Percentiles rank a stretch among this genome's conserved stretches.
Evolutionary conservation across 2,113 vertebrate genomes (phyloP).

Genomic region (Calidris pugnax): DNA sequence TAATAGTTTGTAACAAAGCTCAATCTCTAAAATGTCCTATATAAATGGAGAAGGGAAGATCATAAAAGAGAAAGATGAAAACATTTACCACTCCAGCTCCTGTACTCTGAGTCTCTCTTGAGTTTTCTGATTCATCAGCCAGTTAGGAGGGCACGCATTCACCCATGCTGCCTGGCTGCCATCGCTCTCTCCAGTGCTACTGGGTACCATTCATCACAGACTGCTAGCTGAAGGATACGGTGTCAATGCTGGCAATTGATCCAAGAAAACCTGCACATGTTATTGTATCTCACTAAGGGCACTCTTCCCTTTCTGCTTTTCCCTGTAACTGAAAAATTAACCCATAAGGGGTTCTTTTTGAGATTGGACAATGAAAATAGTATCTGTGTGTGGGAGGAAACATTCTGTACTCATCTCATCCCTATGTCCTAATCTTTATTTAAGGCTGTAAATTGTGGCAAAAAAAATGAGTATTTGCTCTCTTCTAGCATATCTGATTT

Average conservation of each 20-base stretch:
- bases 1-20: conserved; percentile 77
- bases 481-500: background rate
- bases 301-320: background rate
- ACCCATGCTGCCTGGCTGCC: conserved; percentile 13
- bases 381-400: background rate
- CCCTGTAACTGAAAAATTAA: conserved; percentile 21
- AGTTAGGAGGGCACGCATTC: conserved; percentile 44
- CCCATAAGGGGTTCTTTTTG: background rate
- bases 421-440: background rate
- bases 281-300: conserved; percentile 7
- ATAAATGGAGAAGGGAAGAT: conserved; percentile 72
- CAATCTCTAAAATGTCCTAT: conserved; percentile 71
- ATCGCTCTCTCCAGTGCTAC: conserved; percentile 17
- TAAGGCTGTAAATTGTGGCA: background rate
- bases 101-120: background rate
- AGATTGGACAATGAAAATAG: background rate
- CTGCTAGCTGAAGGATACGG: conserved; percentile 30
- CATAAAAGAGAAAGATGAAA: conserved; percentile 80
- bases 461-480: background rate
- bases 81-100: conserved; percentile 43
- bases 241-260: conserved; percentile 53
- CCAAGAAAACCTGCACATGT: conserved; percentile 30
- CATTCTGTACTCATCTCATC: background rate
- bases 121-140: conserved; percentile 64
- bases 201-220: conserved; percentile 68